phyloP scores from a whole-genome alignment of 2,888 invertebrate species.

The Chloromyia formosa region DNA sequence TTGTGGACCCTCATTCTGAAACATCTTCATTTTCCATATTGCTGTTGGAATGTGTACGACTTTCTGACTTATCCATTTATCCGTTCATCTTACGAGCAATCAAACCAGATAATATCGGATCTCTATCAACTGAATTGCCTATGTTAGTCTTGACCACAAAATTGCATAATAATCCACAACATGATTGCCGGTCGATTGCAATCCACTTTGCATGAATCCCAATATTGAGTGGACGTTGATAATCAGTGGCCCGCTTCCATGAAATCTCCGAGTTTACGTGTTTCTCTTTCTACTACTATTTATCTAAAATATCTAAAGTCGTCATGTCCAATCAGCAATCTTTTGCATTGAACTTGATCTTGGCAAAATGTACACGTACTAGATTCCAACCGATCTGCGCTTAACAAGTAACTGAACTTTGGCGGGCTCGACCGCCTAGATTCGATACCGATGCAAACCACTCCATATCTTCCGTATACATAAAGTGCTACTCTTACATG shows the following conservation, averaged over 20 bases:
- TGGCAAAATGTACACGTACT: neutral
- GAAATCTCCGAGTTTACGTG: neutral
- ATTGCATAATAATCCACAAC: neutral
- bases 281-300: neutral
- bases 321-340: neutral
- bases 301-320: neutral
- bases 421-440: too few species aligned
- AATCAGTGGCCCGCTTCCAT: neutral
- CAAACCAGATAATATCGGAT: too few species aligned
- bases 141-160: slow-evolving; percentile 3
- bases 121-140: too few species aligned
- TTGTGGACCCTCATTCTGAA: too few species aligned
- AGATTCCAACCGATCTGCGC: neutral
- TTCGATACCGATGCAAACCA: neutral
- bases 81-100: too few species aligned
- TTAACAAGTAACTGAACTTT: slow-evolving; percentile 2
- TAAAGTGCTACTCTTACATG: too few species aligned
- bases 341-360: neutral
- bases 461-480: neutral
- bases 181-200: neutral
- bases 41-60: too few species aligned
- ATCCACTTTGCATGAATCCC: neutral
- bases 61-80: too few species aligned
- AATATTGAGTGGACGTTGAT: neutral
- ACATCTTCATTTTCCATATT: too few species aligned